These are phyloP conservation scores for Pseudois nayaur DNA, from an alignment of 2,113 vertebrate species.

Conservation along the genomic window DNA sequence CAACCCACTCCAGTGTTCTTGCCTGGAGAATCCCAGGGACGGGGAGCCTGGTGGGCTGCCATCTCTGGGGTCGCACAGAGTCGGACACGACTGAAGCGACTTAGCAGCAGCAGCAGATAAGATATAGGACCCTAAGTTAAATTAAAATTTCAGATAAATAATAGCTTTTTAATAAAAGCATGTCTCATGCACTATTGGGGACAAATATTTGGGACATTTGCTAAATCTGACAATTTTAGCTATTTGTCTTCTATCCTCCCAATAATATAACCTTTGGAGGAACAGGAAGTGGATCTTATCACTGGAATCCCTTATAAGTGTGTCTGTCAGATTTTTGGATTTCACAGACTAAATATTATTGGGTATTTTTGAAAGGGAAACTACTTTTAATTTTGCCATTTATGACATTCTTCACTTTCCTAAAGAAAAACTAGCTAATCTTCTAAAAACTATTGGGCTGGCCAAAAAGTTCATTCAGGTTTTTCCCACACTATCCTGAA, in stretches of 20 bases:
- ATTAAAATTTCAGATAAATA: slow-evolving; percentile 17
- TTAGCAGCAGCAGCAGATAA: no score
- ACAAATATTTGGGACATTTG: slow-evolving; percentile 7
- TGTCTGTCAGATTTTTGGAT: neutral
- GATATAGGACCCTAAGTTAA: neutral
- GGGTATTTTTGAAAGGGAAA: neutral
- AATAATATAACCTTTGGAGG: neutral
- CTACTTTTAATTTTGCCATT: neutral
- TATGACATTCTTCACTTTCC: neutral
- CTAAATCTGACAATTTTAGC: neutral
- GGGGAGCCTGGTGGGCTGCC: no score
- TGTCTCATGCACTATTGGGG: neutral
- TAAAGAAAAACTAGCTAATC: slow-evolving; percentile 12
- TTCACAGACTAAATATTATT: neutral
- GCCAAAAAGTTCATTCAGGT: neutral
- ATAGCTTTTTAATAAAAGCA: neutral
- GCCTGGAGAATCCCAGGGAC: no score
- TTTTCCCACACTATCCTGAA: neutral
- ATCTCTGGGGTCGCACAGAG: no score
- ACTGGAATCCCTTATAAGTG: neutral
- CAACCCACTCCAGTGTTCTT: no score
- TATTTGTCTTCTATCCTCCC: neutral
- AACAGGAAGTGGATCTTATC: neutral
- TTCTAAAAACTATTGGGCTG: neutral
- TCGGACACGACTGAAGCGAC: no score